Base-by-base conservation (phyloP, 2,888 invertebrate genomes). In the Linnaemya vulpina region DNA sequence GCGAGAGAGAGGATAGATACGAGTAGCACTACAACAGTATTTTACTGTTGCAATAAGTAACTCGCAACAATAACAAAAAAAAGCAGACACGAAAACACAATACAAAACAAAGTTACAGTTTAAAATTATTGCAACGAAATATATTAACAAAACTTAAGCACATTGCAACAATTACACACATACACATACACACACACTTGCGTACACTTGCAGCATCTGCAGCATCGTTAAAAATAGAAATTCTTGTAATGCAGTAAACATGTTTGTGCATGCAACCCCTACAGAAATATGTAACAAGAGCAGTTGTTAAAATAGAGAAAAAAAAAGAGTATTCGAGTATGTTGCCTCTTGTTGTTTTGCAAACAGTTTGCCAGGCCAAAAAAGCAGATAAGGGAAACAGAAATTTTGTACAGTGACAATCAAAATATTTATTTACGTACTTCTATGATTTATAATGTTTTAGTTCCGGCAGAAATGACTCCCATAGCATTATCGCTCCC, bases 71-170 rank as follows among this genome's bases (percentile, higher is more conserved):
- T 11, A 51, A n/a, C 46, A 55, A 22, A 43, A 35, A 60, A 65
- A 17, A 22, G 49, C 43, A 73, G 71, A 77, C 49, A 68, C 46
- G 46, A 71, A 82, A 82, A 71, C 25, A 65, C 55, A 65, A 70
- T 22, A 65, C 65, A 73, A 60, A 77, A 78, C 35, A 71, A 68
- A 55, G 68, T 79, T 75, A 71, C 51, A 71, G 22, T 84, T 84
- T 40, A 75, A 84, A 84, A 79, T 79, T 83, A 83, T 83, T 70
- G 78, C 74, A 49, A 53, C 25, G 40, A 53, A 67, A 80, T 80
- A 53, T 74, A 68, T 80, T 80, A 80, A 80, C 80, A 60, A 80
- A 74, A 74, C 51, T 74, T 60, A 46, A 74, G 40, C 15, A 74
- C 73, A 58, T 60, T 51, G 60, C 38, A 63, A 65, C 20, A 43